phyloP scores from a whole-genome alignment of 2,888 invertebrate genomes.

The Harpalus rubripes region DNA sequence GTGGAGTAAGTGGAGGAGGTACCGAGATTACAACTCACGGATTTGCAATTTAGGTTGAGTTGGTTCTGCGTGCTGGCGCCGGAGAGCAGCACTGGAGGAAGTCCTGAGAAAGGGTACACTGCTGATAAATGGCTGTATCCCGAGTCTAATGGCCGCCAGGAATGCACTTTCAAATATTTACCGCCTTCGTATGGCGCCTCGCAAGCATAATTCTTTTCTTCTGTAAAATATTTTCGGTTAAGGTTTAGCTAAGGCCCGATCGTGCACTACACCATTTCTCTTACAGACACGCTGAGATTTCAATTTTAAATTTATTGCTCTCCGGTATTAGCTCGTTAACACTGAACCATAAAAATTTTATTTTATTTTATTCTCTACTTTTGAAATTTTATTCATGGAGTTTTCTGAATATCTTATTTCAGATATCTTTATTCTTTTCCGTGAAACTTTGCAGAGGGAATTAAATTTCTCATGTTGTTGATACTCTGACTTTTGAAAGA shows the following conservation, averaged over 20 bases:
- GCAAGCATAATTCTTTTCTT: slow-evolving; percentile 58
- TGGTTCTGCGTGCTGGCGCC: slow-evolving; percentile 37
- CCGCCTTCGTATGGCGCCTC: slow-evolving; percentile 60
- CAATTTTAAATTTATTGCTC: slow-evolving; percentile 42
- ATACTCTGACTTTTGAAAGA: too few species aligned
- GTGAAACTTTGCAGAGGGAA: not conserved
- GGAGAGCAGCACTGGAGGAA: slow-evolving; percentile 27
- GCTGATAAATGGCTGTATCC: slow-evolving; percentile 58
- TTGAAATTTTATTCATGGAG: slow-evolving; percentile 21
- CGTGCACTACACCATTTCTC: slow-evolving; percentile 49
- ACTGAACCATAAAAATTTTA: slow-evolving; percentile 26
- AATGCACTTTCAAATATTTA: slow-evolving; percentile 67
- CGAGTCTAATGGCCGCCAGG: slow-evolving; percentile 63
- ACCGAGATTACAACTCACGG: slow-evolving; percentile 35
- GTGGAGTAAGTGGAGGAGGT: slow-evolving; percentile 32
- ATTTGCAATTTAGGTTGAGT: slow-evolving; percentile 32
- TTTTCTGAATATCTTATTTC: slow-evolving; percentile 16
- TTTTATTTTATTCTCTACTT: slow-evolving; percentile 18
- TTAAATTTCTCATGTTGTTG: not conserved
- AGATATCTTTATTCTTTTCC: not conserved
- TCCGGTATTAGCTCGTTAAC: slow-evolving; percentile 30
- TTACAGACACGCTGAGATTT: slow-evolving; percentile 35
- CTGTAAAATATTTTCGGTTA: slow-evolving; percentile 59
- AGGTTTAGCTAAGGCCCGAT: slow-evolving; percentile 53
- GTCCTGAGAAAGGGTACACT: slow-evolving; percentile 21